A percentile compares a stretch with the other conserved stretches of the same genome.
These are phyloP conservation scores for Muricea muricata DNA, from an alignment of 92 coral and sea anemone genomes.

Conservation along the genomic window DNA sequence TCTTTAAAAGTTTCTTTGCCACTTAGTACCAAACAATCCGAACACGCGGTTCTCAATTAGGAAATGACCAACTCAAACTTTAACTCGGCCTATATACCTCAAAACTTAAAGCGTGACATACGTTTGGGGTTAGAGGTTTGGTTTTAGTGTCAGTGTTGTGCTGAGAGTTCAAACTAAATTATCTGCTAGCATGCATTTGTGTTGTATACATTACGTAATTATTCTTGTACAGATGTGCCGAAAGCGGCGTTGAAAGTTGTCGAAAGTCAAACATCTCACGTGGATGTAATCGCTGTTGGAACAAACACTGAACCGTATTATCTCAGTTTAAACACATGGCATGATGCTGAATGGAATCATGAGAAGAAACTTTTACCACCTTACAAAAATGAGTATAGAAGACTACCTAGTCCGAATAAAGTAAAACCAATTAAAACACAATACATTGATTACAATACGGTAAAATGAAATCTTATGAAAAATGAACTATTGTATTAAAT, in stretches of 20 bases:
- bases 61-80: too few species aligned
- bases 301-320: conserved; percentile 88
- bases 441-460: conserved; percentile 76
- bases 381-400: conserved; percentile 59
- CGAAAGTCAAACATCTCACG: conserved; percentile 4
- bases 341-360: conserved; percentile 81
- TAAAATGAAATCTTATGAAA: conserved; percentile 9
- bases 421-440: conserved; percentile 79
- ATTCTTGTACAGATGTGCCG: conserved; percentile 10
- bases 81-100: too few species aligned
- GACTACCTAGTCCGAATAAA: conserved; percentile 73
- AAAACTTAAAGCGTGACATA: too few species aligned
- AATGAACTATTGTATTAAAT: conserved; percentile 8
- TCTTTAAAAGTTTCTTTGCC: too few species aligned
- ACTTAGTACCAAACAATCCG: too few species aligned
- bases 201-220: not conserved
- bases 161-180: too few species aligned
- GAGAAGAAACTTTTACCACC: conserved; percentile 71
- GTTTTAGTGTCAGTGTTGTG: too few species aligned
- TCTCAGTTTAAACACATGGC: conserved; percentile 86
- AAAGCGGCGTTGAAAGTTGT: conserved; percentile 14
- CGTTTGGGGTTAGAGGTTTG: too few species aligned
- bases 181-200: not conserved
- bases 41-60: too few species aligned
- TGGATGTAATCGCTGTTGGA: conserved; percentile 31